Evolutionary conservation across 2,888 invertebrate species (phyloP).

Genomic region (Pristionchus arcanus): DNA sequence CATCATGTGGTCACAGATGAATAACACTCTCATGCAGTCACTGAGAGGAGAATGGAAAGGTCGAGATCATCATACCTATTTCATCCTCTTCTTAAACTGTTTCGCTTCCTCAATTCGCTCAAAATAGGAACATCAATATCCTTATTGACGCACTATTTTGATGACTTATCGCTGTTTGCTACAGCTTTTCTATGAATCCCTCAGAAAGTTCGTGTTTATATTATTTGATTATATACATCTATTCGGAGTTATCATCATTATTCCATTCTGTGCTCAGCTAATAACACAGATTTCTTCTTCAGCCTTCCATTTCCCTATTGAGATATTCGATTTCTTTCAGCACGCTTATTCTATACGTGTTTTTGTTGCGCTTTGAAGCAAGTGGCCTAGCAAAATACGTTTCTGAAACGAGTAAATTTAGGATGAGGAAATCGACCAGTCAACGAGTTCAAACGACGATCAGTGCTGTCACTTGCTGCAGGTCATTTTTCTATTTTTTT

Average conservation of each 20-base stretch:
- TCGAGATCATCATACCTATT: neutral
- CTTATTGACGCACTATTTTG: neutral
- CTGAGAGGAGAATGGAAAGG: neutral
- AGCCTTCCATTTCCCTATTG: no score
- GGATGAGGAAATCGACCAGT: neutral
- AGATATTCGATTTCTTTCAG: no score
- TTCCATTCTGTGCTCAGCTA: neutral
- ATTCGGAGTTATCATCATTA: neutral
- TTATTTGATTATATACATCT: neutral
- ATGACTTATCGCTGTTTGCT: neutral
- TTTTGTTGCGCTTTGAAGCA: no score
- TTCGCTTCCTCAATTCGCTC: neutral
- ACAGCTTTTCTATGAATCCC: neutral
- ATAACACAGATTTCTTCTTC: no score
- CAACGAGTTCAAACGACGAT: neutral
- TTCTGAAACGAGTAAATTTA: neutral
- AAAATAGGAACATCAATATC: neutral
- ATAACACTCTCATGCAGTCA: neutral
- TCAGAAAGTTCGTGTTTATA: neutral
- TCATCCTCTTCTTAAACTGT: neutral
- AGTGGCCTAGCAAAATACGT: no score
- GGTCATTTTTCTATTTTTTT: neutral
- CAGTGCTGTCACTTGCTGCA: neutral
- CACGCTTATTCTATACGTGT: neutral
- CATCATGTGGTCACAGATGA: neutral